phyloP scores from a whole-genome alignment of 2,888 invertebrate genomes.

The Cantharis rufa region DNA sequence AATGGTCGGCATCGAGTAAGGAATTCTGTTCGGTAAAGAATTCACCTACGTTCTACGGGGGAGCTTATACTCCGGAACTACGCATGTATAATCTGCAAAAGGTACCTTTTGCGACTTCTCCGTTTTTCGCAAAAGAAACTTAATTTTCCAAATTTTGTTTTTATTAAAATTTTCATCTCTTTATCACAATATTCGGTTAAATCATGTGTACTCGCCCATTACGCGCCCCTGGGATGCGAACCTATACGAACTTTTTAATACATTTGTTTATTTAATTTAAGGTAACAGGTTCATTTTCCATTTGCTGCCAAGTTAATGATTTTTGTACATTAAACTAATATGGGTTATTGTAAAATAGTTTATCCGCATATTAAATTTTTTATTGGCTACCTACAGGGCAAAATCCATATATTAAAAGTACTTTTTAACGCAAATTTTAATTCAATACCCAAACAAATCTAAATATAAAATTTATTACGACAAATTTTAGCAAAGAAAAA shows the following conservation, averaged over 20 bases:
- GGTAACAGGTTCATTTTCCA: too few species aligned
- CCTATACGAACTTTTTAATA: not conserved
- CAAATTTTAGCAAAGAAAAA: not conserved
- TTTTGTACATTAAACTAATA: too few species aligned
- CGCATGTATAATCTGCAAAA: not conserved
- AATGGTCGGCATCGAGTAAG: constrained; percentile 23
- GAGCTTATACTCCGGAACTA: constrained; percentile 12
- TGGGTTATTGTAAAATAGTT: too few species aligned
- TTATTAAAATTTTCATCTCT: not conserved
- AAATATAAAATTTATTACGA: not conserved
- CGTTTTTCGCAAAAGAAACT: not conserved
- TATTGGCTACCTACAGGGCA: too few species aligned
- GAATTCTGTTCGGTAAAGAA: not conserved
- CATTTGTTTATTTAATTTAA: too few species aligned
- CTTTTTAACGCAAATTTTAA: too few species aligned
- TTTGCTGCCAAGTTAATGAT: too few species aligned
- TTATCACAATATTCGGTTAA: too few species aligned
- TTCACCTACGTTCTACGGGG: constrained; percentile 12
- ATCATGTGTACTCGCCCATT: not conserved
- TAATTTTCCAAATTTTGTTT: not conserved
- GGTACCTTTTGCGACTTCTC: not conserved
- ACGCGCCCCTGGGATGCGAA: not conserved
- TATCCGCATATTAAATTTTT: too few species aligned
- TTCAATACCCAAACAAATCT: too few species aligned
- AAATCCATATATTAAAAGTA: too few species aligned